phyloP scores from a whole-genome alignment of 2,113 vertebrate genomes.

The Pithys albifrons region DNA sequence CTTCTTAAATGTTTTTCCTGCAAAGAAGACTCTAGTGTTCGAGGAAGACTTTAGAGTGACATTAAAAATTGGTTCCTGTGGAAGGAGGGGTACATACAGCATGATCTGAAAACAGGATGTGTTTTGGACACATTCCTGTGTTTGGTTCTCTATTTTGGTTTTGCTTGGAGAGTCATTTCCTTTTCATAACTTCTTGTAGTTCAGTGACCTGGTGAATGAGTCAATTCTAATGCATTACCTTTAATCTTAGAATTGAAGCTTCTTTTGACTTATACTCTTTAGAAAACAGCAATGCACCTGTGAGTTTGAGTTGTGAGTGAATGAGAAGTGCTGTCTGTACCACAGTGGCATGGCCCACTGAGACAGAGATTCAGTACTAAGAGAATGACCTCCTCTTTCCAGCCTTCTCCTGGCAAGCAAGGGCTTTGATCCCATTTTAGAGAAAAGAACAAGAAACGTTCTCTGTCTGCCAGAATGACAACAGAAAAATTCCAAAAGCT shows the following conservation, averaged over 20 bases:
- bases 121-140: slow-evolving; percentile 24
- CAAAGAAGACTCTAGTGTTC: background rate
- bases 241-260: background rate
- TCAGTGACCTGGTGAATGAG: background rate
- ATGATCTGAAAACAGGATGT: slow-evolving; percentile 65
- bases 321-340: background rate
- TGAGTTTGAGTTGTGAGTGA: background rate
- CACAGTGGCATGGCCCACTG: background rate
- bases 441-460: background rate
- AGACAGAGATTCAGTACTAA: background rate
- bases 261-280: background rate
- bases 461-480: background rate
- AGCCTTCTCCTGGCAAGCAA: background rate
- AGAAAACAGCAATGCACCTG: background rate
- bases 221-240: background rate
- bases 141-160: slow-evolving; percentile 60
- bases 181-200: background rate
- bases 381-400: background rate
- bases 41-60: background rate
- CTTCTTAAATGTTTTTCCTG: background rate
- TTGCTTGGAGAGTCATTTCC: slow-evolving; percentile 51
- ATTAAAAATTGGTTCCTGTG: background rate
- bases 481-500: background rate
- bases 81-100: background rate
- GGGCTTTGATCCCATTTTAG: background rate